These are phyloP conservation scores for Eubasilissa splendida DNA, from an alignment of 2,888 invertebrate genomes.

Conservation along the genomic window DNA sequence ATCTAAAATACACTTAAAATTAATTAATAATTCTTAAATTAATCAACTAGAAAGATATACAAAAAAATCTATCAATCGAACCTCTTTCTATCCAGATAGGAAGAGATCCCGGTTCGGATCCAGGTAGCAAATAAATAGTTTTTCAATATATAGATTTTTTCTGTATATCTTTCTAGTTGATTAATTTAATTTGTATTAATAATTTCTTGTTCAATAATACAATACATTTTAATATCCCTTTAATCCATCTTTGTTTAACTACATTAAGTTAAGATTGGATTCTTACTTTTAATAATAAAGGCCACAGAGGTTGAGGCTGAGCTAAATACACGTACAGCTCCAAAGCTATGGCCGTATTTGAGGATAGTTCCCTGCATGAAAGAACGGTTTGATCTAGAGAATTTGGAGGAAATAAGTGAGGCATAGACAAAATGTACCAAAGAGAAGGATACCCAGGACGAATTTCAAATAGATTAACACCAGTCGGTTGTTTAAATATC, in stretches of 20 bases:
- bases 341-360: conserved; percentile 77
- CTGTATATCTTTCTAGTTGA: too few relatives aligned
- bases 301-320: conserved; percentile 87
- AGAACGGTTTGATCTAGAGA: conserved; percentile 65
- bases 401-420: conserved; percentile 73
- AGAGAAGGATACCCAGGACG: conserved; percentile 74
- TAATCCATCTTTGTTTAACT: too few relatives aligned
- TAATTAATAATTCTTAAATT: too few relatives aligned
- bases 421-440: conserved; percentile 81
- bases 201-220: too few relatives aligned
- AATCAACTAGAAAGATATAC: too few relatives aligned
- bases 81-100: too few relatives aligned
- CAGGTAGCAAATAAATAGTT: too few relatives aligned
- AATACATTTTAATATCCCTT: too few relatives aligned
- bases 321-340: conserved; percentile 81
- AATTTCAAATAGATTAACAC: conserved; percentile 71
- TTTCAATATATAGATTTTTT: too few relatives aligned
- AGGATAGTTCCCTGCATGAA: conserved; percentile 70
- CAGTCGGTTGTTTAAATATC: conserved; percentile 59
- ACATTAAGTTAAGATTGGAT: neutral
- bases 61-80: too few relatives aligned
- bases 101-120: too few relatives aligned
- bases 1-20: neutral
- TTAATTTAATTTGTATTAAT: too few relatives aligned
- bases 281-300: conserved; percentile 80